phyloP scores from a whole-genome alignment of 1,140 invertebrate species.

The Megalonaias nervosa region DNA sequence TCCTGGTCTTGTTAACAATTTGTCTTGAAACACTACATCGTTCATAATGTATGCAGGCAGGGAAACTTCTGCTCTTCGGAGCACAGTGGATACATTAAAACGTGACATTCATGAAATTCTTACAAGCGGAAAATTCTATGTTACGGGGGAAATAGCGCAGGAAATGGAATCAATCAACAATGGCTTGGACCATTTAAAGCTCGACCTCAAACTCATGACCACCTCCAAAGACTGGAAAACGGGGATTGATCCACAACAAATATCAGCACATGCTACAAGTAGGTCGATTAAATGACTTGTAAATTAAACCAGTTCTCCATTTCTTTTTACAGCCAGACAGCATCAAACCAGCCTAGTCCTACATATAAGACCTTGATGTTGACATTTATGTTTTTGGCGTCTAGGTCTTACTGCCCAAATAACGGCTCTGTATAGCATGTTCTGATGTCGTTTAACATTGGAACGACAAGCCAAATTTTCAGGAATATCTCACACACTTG shows the following conservation, averaged over 20 bases:
- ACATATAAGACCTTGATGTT: too few species aligned
- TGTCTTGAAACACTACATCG: slow-evolving; percentile 1
- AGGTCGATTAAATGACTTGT: background rate
- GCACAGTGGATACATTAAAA: slow-evolving; percentile 37
- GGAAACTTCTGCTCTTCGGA: slow-evolving; percentile 7
- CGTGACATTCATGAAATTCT: slow-evolving; percentile 51
- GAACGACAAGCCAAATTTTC: too few species aligned
- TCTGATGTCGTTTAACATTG: too few species aligned
- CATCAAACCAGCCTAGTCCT: too few species aligned
- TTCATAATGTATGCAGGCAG: slow-evolving; percentile 12
- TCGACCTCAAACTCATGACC: slow-evolving; percentile 54
- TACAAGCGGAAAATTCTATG: slow-evolving; percentile 56
- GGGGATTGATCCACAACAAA: slow-evolving; percentile 31
- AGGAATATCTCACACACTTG: too few species aligned
- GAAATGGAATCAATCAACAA: slow-evolving; percentile 58
- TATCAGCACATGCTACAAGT: slow-evolving; percentile 20
- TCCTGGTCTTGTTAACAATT: slow-evolving; percentile 15
- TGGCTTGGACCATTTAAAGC: slow-evolving; percentile 58
- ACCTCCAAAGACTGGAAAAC: slow-evolving; percentile 53
- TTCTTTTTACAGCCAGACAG: too few species aligned
- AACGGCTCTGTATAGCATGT: too few species aligned
- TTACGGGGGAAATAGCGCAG: slow-evolving; percentile 58
- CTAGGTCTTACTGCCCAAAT: too few species aligned
- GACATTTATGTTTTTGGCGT: too few species aligned
- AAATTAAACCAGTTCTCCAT: too few species aligned